These are phyloP conservation scores for Mylabris phalerata DNA, from an alignment of 1,140 invertebrate species.

Conservation along the genomic window DNA sequence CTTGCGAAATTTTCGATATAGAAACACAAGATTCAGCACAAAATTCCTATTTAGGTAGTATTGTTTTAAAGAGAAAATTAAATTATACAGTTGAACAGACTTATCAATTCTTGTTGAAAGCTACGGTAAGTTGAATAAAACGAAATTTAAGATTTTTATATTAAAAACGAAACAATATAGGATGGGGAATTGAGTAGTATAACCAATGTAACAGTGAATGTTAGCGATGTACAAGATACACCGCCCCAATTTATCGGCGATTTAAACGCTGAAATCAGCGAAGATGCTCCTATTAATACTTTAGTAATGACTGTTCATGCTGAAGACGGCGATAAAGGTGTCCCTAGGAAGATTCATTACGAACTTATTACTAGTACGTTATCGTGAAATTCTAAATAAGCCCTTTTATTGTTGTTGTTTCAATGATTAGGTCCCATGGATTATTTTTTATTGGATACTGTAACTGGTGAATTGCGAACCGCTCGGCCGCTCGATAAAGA, in stretches of 20 bases:
- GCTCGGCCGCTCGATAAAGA: slow-evolving; percentile 79
- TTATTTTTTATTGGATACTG: slow-evolving; percentile 73
- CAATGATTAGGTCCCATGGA: slow-evolving; percentile 68
- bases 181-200: slow-evolving; percentile 70
- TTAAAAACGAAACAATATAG: slow-evolving; percentile 40
- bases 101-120: slow-evolving; percentile 34
- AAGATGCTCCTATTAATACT: slow-evolving; percentile 79
- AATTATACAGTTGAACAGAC: slow-evolving; percentile 28
- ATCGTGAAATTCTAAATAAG: not conserved
- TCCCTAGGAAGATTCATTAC: slow-evolving; percentile 69
- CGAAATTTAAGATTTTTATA: not conserved
- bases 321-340: slow-evolving; percentile 72
- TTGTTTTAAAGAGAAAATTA: slow-evolving; percentile 31
- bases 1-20: slow-evolving; percentile 36
- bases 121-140: slow-evolving; percentile 26
- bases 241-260: slow-evolving; percentile 77
- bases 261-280: slow-evolving; percentile 69
- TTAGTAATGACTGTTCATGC: slow-evolving; percentile 72
- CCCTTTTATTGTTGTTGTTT: not conserved
- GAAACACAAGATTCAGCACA: slow-evolving; percentile 24
- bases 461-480: slow-evolving; percentile 71
- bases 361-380: slow-evolving; percentile 73
- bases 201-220: slow-evolving; percentile 65
- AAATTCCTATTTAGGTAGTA: slow-evolving; percentile 31
- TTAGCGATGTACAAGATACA: slow-evolving; percentile 75